Percentiles rank a stretch among this genome's conserved stretches.
Conservation (phyloP, 2,113 vertebrate species). For the Alligator mississippiensis region DNA sequence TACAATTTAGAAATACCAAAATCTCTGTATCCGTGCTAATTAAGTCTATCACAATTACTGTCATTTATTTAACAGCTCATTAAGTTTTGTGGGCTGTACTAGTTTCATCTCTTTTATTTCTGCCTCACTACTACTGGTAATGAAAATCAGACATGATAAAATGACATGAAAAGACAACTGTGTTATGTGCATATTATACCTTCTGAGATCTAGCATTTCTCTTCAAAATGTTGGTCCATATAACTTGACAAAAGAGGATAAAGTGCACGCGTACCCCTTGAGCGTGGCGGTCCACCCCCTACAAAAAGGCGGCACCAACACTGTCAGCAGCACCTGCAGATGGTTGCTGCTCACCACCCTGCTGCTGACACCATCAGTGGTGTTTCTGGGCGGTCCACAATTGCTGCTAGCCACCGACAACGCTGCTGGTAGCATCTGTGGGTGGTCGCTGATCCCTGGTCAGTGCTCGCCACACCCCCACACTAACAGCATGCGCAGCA, state of each 20-base stretch:
- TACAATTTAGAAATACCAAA: rapidly evolving
- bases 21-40: not conserved
- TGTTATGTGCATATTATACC: not conserved
- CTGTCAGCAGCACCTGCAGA: too few species aligned
- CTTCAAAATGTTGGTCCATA: not conserved
- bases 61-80: not conserved
- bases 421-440: too few species aligned
- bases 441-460: too few species aligned
- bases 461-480: too few species aligned
- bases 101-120: not conserved
- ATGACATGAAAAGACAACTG: not conserved
- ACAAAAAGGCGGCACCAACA: too few species aligned
- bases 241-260: not conserved
- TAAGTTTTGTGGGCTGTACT: not conserved
- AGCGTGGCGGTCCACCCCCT: too few species aligned
- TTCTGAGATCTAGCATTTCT: not conserved
- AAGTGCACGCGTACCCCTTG: too few species aligned
- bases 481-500: too few species aligned
- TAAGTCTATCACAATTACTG: not conserved
- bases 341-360: too few species aligned
- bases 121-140: not conserved
- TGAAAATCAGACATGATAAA: not conserved
- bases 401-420: too few species aligned
- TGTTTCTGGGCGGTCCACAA: too few species aligned
- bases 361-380: too few species aligned